phyloP scores from a whole-genome alignment of 2,888 invertebrate genomes.

The Odontothrips loti region DNA sequence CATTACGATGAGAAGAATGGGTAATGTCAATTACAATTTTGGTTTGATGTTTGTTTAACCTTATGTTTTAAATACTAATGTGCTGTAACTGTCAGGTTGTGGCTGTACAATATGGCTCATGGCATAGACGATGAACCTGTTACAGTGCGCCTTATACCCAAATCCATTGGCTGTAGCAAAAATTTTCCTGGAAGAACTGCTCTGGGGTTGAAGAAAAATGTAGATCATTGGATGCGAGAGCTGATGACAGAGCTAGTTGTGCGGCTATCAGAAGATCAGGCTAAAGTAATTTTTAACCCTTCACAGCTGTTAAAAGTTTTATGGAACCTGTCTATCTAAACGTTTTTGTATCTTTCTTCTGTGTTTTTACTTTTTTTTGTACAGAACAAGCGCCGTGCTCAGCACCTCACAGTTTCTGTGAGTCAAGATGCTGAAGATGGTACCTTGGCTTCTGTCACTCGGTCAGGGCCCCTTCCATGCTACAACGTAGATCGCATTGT shows the following conservation, averaged over 20 bases:
- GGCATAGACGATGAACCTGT: conserved; percentile 88
- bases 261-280: conserved; percentile 71
- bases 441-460: conserved; percentile 51
- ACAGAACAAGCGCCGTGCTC: conserved; percentile 77
- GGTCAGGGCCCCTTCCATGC: conserved; percentile 56
- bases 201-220: conserved; percentile 60
- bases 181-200: conserved; percentile 81
- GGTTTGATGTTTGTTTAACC: neutral
- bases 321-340: neutral
- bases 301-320: neutral
- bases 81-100: conserved; percentile 44
- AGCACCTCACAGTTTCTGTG: conserved; percentile 71
- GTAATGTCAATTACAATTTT: conserved; percentile 51
- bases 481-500: conserved; percentile 65
- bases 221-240: conserved; percentile 76
- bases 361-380: conserved; percentile 37
- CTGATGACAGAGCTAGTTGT: conserved; percentile 78
- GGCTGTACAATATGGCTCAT: conserved; percentile 79
- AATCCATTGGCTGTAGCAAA: conserved; percentile 94
- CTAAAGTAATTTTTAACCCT: conserved; percentile 41
- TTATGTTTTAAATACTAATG: conserved; percentile 32
- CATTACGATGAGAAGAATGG: conserved; percentile 83
- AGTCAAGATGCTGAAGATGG: conserved; percentile 56
- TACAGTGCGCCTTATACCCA: conserved; percentile 73
- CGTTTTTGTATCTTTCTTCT: neutral